Conservation (phyloP, 1,140 invertebrate genomes). For the Heliconius melpomene region DNA sequence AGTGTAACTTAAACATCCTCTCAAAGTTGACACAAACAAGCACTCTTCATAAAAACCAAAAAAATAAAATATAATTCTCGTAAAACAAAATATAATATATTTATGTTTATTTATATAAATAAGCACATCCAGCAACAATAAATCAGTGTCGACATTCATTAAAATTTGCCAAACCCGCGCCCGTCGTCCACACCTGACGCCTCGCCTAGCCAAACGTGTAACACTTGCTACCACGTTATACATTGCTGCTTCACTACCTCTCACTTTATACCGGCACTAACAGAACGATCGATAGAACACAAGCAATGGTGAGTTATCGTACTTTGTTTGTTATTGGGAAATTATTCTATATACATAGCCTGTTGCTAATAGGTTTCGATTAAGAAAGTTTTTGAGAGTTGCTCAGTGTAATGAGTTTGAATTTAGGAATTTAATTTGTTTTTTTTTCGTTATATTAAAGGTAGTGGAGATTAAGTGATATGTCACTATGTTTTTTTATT, state of each 20-base stretch:
- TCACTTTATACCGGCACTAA: conserved; percentile 18
- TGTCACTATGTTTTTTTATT: too few species aligned
- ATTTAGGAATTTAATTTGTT: neutral
- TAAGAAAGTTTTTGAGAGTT: conserved; percentile 23
- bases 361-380: conserved; percentile 22
- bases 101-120: neutral
- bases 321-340: conserved; percentile 22
- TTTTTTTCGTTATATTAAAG: neutral
- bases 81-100: neutral
- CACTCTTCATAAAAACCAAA: too few species aligned
- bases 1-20: too few species aligned
- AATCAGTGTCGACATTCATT: conserved; percentile 65
- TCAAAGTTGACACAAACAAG: too few species aligned
- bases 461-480: too few species aligned
- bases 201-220: conserved; percentile 44
- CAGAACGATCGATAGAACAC: conserved; percentile 18
- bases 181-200: conserved; percentile 71
- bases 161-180: conserved; percentile 72
- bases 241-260: conserved; percentile 44
- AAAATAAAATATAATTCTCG: too few species aligned
- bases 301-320: neutral
- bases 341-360: conserved; percentile 31
- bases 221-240: conserved; percentile 37
- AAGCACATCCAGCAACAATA: conserved; percentile 46
- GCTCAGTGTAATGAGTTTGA: neutral